Base-by-base conservation (phyloP, 2,888 invertebrate species). In the Pollenia angustigena region DNA sequence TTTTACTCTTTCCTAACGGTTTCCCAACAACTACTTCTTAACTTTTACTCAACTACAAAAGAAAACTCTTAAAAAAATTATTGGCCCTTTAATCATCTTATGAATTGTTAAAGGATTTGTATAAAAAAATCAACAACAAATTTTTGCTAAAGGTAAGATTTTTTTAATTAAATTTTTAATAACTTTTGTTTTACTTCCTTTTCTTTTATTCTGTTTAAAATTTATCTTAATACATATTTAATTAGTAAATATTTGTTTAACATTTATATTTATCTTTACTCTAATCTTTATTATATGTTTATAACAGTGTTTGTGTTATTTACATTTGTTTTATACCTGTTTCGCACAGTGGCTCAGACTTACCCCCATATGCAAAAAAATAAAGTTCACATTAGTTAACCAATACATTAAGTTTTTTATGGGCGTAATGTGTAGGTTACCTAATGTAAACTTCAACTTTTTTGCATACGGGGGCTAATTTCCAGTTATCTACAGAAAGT, bases 81-180 rank as follows among this genome's bases (percentile, higher is more conserved):
- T 0, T 44, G 11, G 12, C 10, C 40, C 9, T 50, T 74, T 44
- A 32, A 16, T 16, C 16, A 32, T 32, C 44, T 71, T 23, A 71
- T 71, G 71, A 42, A 40, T 11, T 14, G 16, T 7, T 44, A 71
- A 48, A 18, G 71, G 71, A 71, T 56, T 52, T 71, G 2, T 18
- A 54, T 11, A 12, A 18, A 14, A 44, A 44, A 44, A 42, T 2
- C 9, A 54, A 44, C 9, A 32, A 54, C 14, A 54, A 44, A 54
- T 48, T 69, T 60, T 75, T 66, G 11, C 46, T 44, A 42, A 85
- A 78, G 81, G 85, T 81, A 66, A 78, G 81, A n/a, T 56, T 75
- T 60, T 23, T 60, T 64, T 44, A 64, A 10, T 64, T 1, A 16
- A 10, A 64, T 18, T 16, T 3, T n/a, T 18, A 44, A 44, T 62